Percentiles rank a stretch among this genome's conserved stretches.
phyloP scores from a whole-genome alignment of 1,140 invertebrate species.

The Bombus sylvicola region DNA sequence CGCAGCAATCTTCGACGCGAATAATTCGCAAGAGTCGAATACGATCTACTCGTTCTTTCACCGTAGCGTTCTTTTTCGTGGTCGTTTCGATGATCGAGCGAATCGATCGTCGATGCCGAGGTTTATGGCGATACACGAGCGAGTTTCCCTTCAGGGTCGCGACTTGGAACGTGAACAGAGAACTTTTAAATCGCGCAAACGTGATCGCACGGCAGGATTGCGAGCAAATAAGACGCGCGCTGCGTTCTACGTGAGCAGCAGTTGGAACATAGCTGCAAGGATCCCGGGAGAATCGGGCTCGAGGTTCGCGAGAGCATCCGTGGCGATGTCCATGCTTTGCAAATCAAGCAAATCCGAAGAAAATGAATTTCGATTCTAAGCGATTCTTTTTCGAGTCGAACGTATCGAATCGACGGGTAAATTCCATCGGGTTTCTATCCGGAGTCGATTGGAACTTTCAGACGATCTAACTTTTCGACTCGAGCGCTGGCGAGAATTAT shows the following conservation, averaged over 20 bases:
- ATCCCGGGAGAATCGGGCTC: neutral
- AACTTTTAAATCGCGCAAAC: constrained; percentile 64
- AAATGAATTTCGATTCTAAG: constrained; percentile 40
- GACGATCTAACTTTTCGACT: neutral
- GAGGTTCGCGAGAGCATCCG: neutral
- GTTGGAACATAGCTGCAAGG: neutral
- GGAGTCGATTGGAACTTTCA: constrained; percentile 1
- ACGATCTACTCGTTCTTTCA: neutral
- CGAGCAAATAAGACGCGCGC: constrained; percentile 19
- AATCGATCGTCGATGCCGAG: neutral
- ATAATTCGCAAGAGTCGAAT: neutral
- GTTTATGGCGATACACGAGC: constrained; percentile 20
- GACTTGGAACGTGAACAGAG: constrained; percentile 9
- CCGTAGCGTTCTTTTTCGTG: neutral
- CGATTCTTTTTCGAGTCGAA: neutral
- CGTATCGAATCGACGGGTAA: neutral
- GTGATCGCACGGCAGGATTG: constrained; percentile 43
- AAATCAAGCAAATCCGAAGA: constrained; percentile 9
- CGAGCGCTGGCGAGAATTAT: neutral
- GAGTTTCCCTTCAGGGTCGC: constrained; percentile 37
- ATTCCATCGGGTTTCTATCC: neutral
- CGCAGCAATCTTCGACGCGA: neutral
- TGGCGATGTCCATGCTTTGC: neutral
- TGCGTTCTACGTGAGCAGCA: constrained; percentile 12
- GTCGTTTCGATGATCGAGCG: neutral